Percentiles rank a stretch among this genome's conserved stretches.
phyloP scores from a whole-genome alignment of 1,140 invertebrate genomes.

The Megalonaias nervosa region DNA sequence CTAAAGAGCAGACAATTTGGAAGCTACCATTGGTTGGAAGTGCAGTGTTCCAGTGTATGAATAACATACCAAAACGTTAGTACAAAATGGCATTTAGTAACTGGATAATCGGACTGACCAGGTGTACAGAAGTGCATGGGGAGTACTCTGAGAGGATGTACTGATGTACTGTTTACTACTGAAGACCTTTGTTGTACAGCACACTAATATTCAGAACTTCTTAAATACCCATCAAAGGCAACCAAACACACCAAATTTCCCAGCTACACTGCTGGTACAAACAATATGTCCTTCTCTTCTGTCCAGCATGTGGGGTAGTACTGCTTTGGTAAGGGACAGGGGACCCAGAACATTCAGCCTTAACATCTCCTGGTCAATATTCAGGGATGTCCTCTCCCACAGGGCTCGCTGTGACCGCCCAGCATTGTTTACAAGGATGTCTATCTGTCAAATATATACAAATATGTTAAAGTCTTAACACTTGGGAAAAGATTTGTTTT shows the following conservation, averaged over 20 bases:
- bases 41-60: too few species aligned
- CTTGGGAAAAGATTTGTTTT: background rate
- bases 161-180: too few species aligned
- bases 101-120: too few species aligned
- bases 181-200: too few species aligned
- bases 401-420: slow-evolving; percentile 82
- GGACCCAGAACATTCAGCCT: slow-evolving; percentile 86
- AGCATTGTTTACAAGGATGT: slow-evolving; percentile 72
- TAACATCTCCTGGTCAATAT: slow-evolving; percentile 85
- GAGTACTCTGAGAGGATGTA: too few species aligned
- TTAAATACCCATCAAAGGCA: too few species aligned
- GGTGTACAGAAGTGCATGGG: too few species aligned
- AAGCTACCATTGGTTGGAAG: too few species aligned
- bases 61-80: too few species aligned
- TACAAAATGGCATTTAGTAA: too few species aligned
- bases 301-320: slow-evolving; percentile 68
- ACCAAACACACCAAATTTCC: slow-evolving; percentile 76
- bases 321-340: slow-evolving; percentile 76
- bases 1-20: too few species aligned
- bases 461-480: background rate
- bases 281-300: slow-evolving; percentile 67
- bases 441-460: slow-evolving; percentile 54
- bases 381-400: slow-evolving; percentile 83
- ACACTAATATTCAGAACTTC: too few species aligned
- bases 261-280: slow-evolving; percentile 70